Conservation (phyloP, 2,888 invertebrate species). For the Amitus sp. region DNA sequence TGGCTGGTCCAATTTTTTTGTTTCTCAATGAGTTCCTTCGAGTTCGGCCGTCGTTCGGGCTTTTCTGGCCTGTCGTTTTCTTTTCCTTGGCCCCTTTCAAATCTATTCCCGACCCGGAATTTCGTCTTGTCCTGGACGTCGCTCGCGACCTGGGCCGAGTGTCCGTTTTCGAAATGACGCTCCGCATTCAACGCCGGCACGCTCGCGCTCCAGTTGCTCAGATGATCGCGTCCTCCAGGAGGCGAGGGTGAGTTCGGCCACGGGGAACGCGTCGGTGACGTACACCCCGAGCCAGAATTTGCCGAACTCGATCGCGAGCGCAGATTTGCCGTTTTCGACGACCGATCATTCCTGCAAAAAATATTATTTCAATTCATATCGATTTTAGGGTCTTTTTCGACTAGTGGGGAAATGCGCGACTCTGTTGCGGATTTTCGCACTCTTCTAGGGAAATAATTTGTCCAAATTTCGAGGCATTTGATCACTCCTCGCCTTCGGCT, state of each 20-base stretch:
- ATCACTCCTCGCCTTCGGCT: too few species aligned
- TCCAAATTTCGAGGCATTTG: too few species aligned
- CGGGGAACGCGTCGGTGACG: constrained; percentile 69
- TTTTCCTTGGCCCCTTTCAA: constrained; percentile 55
- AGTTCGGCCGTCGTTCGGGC: constrained; percentile 83
- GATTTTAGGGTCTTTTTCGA: too few species aligned
- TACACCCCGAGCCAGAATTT: constrained; percentile 72
- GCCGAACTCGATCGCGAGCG: constrained; percentile 76
- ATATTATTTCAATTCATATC: too few species aligned
- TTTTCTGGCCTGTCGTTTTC: constrained; percentile 71
- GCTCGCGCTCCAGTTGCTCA: constrained; percentile 69
- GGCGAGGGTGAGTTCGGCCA: constrained; percentile 64
- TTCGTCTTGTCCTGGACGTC: constrained; percentile 67
- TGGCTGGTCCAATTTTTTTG: constrained; percentile 94
- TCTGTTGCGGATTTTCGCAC: too few species aligned
- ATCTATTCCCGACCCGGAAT: constrained; percentile 54
- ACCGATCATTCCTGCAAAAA: constrained; percentile 50
- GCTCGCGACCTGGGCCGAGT: constrained; percentile 44
- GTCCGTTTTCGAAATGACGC: constrained; percentile 61
- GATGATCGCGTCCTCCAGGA: constrained; percentile 65
- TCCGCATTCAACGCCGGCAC: constrained; percentile 67
- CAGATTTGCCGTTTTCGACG: constrained; percentile 65
- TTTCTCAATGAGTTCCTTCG: constrained; percentile 88
- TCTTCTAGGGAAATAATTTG: too few species aligned
- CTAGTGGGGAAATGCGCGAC: too few species aligned